A percentile compares a stretch with the other conserved stretches of the same genome.
Evolutionary conservation across 2,113 vertebrate species (phyloP).

Genomic region (Camelus bactrianus): DNA sequence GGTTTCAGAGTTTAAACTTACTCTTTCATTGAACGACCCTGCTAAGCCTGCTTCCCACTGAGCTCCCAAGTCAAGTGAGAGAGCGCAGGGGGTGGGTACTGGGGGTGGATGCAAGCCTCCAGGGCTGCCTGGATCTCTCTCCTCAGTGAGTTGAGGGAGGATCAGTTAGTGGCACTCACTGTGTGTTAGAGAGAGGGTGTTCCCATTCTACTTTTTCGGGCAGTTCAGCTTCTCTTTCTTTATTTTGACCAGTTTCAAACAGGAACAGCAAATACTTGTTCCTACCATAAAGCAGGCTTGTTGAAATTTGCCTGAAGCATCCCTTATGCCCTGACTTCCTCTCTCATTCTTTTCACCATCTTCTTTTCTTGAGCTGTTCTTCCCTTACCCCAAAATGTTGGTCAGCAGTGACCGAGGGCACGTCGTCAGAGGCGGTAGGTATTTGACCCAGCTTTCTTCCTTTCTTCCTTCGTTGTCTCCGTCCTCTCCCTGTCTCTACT

Average conservation of each 20-base stretch:
- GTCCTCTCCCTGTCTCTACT: background rate
- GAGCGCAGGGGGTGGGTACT: background rate
- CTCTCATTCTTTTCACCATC: background rate
- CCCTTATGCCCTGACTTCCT: background rate
- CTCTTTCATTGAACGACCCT: constrained; percentile 8
- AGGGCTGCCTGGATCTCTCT: background rate
- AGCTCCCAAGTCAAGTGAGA: background rate
- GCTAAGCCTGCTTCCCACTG: background rate
- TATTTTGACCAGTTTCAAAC: background rate
- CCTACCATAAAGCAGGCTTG: background rate
- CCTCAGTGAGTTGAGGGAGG: background rate
- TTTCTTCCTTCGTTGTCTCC: background rate
- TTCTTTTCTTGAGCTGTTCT: background rate
- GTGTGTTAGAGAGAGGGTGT: background rate
- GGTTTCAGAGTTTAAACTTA: background rate
- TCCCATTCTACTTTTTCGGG: background rate
- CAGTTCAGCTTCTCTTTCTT: background rate
- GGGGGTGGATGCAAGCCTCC: background rate
- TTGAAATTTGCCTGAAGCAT: background rate
- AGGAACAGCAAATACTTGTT: background rate
- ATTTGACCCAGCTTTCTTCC: background rate
- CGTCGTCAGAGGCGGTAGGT: background rate
- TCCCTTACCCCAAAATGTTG: background rate
- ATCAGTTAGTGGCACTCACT: background rate
- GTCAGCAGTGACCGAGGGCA: background rate